These are phyloP conservation scores for Sarcophaga carnaria DNA, from an alignment of 2,888 invertebrate species.

Conservation along the genomic window DNA sequence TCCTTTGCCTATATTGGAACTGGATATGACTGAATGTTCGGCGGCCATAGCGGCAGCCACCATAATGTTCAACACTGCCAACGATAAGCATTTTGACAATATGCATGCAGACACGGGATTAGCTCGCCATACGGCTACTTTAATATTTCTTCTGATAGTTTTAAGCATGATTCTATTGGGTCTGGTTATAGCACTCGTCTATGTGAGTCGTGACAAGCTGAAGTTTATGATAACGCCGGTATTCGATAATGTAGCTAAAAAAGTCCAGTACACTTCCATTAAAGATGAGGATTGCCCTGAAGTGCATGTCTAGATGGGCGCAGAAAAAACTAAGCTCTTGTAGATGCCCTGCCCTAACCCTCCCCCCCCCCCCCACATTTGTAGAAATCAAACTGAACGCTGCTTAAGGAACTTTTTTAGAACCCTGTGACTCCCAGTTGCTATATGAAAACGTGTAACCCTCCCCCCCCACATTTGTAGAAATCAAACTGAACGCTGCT, in stretches of 20 bases:
- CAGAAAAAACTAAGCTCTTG: background rate
- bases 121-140: constrained; percentile 79
- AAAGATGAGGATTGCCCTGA: constrained; percentile 84
- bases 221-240: constrained; percentile 85
- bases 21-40: constrained; percentile 77
- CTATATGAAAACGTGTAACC: constrained; percentile 36
- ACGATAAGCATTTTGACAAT: constrained; percentile 74
- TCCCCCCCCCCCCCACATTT: background rate
- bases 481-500: constrained; percentile 29
- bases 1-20: constrained; percentile 75
- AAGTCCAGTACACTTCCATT: constrained; percentile 89
- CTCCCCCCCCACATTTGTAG: too few species aligned
- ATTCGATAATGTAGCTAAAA: constrained; percentile 86
- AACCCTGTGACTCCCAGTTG: too few species aligned
- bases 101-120: constrained; percentile 53
- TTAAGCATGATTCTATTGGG: constrained; percentile 83
- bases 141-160: constrained; percentile 83
- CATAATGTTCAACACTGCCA: constrained; percentile 75
- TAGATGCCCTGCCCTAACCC: constrained; percentile 25
- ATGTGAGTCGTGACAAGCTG: constrained; percentile 85
- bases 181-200: constrained; percentile 84
- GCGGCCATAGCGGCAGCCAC: constrained; percentile 77
- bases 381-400: constrained; percentile 10
- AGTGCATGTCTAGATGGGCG: constrained; percentile 80
- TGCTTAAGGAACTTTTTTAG: constrained; percentile 23